phyloP scores from a whole-genome alignment of 1,140 invertebrate genomes.

The Philotrypesis tridentata region DNA sequence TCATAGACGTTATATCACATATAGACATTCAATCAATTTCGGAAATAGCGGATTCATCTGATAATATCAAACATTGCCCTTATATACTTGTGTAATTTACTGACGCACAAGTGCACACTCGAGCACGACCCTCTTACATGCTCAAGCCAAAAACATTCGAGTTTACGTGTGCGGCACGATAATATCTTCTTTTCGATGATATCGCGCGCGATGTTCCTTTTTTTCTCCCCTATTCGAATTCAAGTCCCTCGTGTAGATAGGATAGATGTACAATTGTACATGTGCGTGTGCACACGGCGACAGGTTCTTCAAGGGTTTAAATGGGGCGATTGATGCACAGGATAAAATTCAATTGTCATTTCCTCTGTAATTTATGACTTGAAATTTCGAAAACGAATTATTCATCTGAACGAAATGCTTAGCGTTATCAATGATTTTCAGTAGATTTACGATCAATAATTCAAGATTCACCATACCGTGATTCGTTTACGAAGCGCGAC shows the following conservation, averaged over 20 bases:
- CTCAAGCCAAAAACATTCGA: background rate
- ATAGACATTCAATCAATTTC: background rate
- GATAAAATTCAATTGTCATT: background rate
- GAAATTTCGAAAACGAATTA: no score
- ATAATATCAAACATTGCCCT: background rate
- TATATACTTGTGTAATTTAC: background rate
- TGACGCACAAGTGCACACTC: conserved; percentile 12
- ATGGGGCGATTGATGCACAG: background rate
- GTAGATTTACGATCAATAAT: no score
- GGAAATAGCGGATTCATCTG: background rate
- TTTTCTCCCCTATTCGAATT: background rate
- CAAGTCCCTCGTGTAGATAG: background rate
- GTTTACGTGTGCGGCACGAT: conserved; percentile 29
- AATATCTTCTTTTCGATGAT: conserved; percentile 37
- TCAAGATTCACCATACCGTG: no score
- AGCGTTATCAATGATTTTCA: no score
- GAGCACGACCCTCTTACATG: conserved; percentile 3
- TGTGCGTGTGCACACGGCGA: background rate
- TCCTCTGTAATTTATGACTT: no score
- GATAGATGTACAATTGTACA: background rate
- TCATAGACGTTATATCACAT: no score
- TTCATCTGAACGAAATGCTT: no score
- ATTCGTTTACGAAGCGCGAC: no score
- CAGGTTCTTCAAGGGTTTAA: background rate
- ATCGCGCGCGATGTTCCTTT: conserved; percentile 1